Evolutionary conservation across 2,797 vertebrate genomes (phyloP), one percentile per base, ranked within the genome.

Genomic region (Anguilla anguilla): DNA sequence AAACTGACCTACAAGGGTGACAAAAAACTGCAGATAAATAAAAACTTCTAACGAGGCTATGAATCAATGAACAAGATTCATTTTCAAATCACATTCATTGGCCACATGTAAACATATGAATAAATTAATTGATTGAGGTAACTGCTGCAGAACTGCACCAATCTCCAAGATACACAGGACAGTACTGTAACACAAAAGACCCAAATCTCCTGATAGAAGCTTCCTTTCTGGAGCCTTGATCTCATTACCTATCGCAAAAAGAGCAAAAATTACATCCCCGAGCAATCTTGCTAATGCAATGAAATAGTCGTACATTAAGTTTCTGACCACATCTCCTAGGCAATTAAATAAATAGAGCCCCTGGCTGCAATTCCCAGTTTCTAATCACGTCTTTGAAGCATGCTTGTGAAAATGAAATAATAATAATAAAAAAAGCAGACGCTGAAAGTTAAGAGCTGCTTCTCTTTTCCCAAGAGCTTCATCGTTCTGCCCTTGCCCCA

Each of bases 11-110:
- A 25, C 39, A 81, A 43, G 17, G 25, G 43, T 51, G 28, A 15
- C 89, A 89, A 83, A 83, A 91, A 92, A 67, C 89, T 89, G 82
- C 84, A 89, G 91, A 92, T 92, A 93, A 92, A 92, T 91, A 88
- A 79, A 79, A 79, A 43, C 74, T 86, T 92, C 86, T 92, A 93
- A 91, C 87, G 90, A 91, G 91, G 88, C 89, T 87, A 13, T 89
- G 88, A 89, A 88, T 92, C 92, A 92, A 82, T n/a, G 25, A n/a
- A n/a, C 22, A 81, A 46, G 39, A 6, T 39, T 74, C 59, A 61
- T 74, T 39, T 19, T 6, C 74, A 79, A 19, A 79, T 79, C 19
- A 43, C 1, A 79, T 17, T 46, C 46, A 79, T 17, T 10, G 19
- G 46, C 19, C 1, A 25, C 46, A 51, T 11, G 0, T 82, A 82